Percentiles rank a stretch among this genome's conserved stretches.
These are phyloP conservation scores for Silurus aristotelis DNA, from an alignment of 2,797 vertebrate species.

Conservation along the genomic window DNA sequence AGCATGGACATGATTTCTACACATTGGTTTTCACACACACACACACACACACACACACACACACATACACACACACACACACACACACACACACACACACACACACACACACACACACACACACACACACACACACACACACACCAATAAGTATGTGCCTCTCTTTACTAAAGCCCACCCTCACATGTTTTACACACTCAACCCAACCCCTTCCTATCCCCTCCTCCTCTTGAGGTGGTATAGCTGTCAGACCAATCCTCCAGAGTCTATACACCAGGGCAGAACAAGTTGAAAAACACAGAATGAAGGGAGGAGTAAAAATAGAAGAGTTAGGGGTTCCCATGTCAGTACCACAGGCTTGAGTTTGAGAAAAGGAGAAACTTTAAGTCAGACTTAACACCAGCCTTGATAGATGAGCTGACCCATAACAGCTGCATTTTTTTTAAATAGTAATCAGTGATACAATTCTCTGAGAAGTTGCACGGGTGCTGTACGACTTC, in stretches of 20 bases:
- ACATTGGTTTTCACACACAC: neutral
- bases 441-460: slow-evolving; percentile 22
- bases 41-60: neutral
- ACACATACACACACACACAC: neutral
- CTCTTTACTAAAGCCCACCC: neutral
- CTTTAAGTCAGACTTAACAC: slow-evolving; percentile 51
- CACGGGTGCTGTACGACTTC: neutral
- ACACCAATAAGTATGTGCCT: neutral
- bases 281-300: slow-evolving; percentile 67
- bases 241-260: slow-evolving; percentile 57
- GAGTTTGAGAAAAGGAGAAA: slow-evolving; percentile 48
- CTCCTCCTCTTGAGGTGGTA: slow-evolving; percentile 51
- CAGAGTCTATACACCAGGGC: slow-evolving; percentile 52
- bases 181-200: slow-evolving; percentile 18
- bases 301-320: slow-evolving; percentile 68
- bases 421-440: slow-evolving; percentile 50
- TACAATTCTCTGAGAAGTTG: slow-evolving; percentile 12
- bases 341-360: slow-evolving; percentile 63
- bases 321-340: slow-evolving; percentile 57
- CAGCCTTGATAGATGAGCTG: slow-evolving; percentile 47
- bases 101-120: slow-evolving; percentile 1
- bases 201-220: slow-evolving; percentile 29
- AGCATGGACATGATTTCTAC: slow-evolving; percentile 2
- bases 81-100: slow-evolving; percentile 5
- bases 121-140: slow-evolving; percentile 11